These are phyloP conservation scores for Odontomyia ornata DNA, from an alignment of 2,888 invertebrate species.

Conservation along the genomic window DNA sequence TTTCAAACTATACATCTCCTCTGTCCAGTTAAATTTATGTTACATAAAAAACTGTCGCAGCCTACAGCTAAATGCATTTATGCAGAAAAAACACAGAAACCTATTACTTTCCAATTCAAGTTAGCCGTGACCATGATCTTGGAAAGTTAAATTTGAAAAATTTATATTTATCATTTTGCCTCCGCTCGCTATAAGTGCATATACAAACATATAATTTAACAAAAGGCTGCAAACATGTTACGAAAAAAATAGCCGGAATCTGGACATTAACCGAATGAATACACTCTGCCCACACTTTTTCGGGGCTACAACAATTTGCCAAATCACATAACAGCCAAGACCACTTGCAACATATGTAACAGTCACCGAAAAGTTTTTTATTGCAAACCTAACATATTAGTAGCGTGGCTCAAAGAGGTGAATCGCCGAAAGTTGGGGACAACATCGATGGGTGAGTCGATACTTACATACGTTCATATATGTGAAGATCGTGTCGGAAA, in stretches of 20 bases:
- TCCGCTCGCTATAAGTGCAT: no score
- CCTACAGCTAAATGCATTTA: not conserved
- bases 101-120: constrained; percentile 2
- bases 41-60: not conserved
- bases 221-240: not conserved
- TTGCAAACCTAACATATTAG: constrained; percentile 8
- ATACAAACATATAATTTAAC: not conserved
- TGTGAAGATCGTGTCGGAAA: constrained; percentile 1
- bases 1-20: no score
- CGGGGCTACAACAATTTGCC: not conserved
- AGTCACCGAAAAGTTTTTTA: not conserved
- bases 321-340: constrained; percentile 8
- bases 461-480: no score
- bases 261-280: not conserved
- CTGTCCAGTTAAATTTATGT: no score
- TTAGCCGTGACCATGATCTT: constrained; percentile 54
- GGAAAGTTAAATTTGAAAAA: constrained; percentile 48
- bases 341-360: constrained; percentile 15
- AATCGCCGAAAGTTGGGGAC: constrained; percentile 31
- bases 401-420: not conserved
- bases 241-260: not conserved
- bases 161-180: no score
- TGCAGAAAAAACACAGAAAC: not conserved
- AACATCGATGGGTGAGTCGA: not conserved
- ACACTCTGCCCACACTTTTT: not conserved